Conservation (phyloP, 2,888 invertebrate species). For the Orgyia antiqua region DNA sequence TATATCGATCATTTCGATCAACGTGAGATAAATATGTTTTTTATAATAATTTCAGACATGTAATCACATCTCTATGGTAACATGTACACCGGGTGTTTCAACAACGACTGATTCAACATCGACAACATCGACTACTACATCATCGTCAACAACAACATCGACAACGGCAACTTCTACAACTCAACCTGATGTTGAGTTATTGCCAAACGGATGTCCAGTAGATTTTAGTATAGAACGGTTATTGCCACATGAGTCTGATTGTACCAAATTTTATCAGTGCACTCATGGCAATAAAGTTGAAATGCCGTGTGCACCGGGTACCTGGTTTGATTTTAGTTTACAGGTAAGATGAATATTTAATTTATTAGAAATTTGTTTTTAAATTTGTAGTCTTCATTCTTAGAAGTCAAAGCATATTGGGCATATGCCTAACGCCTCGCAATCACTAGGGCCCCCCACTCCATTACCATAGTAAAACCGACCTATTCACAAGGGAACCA, state of each 20-base stretch:
- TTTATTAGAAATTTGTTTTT: too few species aligned
- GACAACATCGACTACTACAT: conserved; percentile 5
- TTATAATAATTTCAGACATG: conserved; percentile 5
- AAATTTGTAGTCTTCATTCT: too few species aligned
- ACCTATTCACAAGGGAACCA: too few species aligned
- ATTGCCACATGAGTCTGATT: conserved; percentile 43
- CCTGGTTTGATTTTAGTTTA: conserved; percentile 34
- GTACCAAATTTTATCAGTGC: conserved; percentile 45
- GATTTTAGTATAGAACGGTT: conserved; percentile 26
- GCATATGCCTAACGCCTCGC: too few species aligned
- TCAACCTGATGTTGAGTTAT: conserved; percentile 4
- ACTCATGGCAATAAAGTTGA: conserved; percentile 34
- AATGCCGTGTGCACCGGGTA: conserved; percentile 31
- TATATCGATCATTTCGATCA: too few species aligned
- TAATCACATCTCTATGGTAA: conserved; percentile 6
- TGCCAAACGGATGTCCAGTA: conserved; percentile 39
- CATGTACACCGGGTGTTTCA: not conserved
- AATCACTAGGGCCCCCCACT: too few species aligned
- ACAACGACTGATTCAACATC: conserved; percentile 2
- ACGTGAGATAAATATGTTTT: too few species aligned
- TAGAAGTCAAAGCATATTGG: too few species aligned
- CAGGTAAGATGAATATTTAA: too few species aligned
- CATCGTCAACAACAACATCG: conserved; percentile 5
- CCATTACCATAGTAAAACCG: too few species aligned
- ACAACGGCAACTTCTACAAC: conserved; percentile 7